phyloP scores from a whole-genome alignment of 1,140 invertebrate species.

The Hormaphis cornu region DNA sequence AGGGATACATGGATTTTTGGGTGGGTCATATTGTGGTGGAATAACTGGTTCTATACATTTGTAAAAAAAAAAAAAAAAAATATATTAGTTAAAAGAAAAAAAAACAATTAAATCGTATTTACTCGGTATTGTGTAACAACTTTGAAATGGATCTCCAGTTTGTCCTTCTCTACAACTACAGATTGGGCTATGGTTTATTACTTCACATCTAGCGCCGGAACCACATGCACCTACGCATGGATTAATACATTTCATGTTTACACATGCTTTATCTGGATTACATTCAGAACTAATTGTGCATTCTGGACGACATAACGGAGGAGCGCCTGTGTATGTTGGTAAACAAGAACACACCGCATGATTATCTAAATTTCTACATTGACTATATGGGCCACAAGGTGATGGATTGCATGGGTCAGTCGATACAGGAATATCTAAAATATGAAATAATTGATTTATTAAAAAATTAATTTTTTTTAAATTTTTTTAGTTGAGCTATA shows the following conservation, averaged over 20 bases:
- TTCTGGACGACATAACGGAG: slow-evolving; percentile 69
- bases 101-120: slow-evolving; percentile 40
- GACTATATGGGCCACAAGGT: slow-evolving; percentile 68
- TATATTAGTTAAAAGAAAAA: neutral
- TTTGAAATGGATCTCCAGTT: slow-evolving; percentile 76
- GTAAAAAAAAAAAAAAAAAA: neutral
- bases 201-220: slow-evolving; percentile 68
- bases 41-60: slow-evolving; percentile 36
- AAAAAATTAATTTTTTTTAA: neutral
- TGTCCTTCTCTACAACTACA: slow-evolving; percentile 68
- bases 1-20: slow-evolving; percentile 57
- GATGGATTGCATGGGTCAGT: slow-evolving; percentile 59
- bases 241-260: slow-evolving; percentile 76
- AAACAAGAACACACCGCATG: slow-evolving; percentile 73
- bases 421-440: slow-evolving; percentile 40
- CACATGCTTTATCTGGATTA: slow-evolving; percentile 61
- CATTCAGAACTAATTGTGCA: slow-evolving; percentile 76
- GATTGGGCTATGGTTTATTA: slow-evolving; percentile 74
- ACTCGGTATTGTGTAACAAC: slow-evolving; percentile 53
- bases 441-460: slow-evolving; percentile 38
- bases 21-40: slow-evolving; percentile 37
- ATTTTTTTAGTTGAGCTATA: neutral
- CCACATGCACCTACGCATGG: slow-evolving; percentile 76
- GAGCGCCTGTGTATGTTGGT: slow-evolving; percentile 62
- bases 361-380: slow-evolving; percentile 57